Base-by-base conservation (phyloP, 2,888 invertebrate genomes). In the Tachina grossa region DNA sequence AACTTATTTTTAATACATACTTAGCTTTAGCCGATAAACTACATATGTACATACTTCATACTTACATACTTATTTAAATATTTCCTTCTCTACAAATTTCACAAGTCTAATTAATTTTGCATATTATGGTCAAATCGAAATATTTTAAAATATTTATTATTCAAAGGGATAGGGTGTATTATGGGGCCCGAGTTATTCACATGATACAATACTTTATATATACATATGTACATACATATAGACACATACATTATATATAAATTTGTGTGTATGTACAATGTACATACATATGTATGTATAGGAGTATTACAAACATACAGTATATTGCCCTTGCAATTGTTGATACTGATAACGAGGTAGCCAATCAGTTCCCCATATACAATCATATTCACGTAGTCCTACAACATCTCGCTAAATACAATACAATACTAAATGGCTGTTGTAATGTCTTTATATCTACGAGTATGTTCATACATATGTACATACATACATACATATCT, bases 241-340 rank as follows among this genome's bases (percentile, higher is more conserved):
- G 19, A 65, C 65, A 49, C n/a, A 6, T 49, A 22, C 22, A 22
- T n/a, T 22, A n/a, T 10, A 45, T n/a, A n/a, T n/a, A n/a, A n/a
- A n/a, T n/a, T n/a, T n/a, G n/a, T n/a, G n/a, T n/a, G n/a, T n/a
- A n/a, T n/a, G n/a, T n/a, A n/a, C n/a, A n/a, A n/a, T 22, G 22
- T 63, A 63, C 13, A 19, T 65, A 22, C 2, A 22, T 55, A 63
- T n/a, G 22, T 14, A 65, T 41, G 19, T 14, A 59, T 69, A 19
- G 16, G n/a, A 11, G n/a, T 13, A 61, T 13, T 55, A 1, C 31
- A 55, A 55, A 79, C 31, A 31, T 31, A 31, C 31, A 31, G 31
- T 31, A 31, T 65, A 3, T 71, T 80, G 80, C 72, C 72, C 74
- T 74, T 72, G 66, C 80, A 80, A 69, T 66, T 59, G 31, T 51